Percentiles rank a stretch among this genome's conserved stretches.
Evolutionary conservation across 2,888 invertebrate genomes (phyloP).

Genomic region (Phyllotreta striolata): DNA sequence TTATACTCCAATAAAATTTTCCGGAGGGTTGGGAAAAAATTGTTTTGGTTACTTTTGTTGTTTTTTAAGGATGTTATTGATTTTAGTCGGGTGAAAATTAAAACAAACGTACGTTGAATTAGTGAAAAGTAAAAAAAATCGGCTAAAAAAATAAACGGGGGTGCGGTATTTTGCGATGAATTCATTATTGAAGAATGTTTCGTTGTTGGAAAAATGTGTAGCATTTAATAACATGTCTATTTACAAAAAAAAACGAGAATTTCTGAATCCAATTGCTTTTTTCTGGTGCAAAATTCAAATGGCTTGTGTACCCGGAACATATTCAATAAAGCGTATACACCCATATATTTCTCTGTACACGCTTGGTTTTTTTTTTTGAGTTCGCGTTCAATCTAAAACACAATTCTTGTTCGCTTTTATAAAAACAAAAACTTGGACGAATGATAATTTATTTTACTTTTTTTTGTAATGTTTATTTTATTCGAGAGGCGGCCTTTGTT

Average conservation of each 20-base stretch:
- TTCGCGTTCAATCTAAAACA: constrained; percentile 52
- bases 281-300: constrained; percentile 45
- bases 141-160: constrained; percentile 23
- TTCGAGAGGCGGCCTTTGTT: constrained; percentile 56
- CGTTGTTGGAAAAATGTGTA: constrained; percentile 30
- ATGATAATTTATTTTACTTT: constrained; percentile 58
- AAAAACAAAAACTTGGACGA: constrained; percentile 56
- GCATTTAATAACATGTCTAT: constrained; percentile 39
- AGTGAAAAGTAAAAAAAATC: constrained; percentile 24
- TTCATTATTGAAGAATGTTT: constrained; percentile 35
- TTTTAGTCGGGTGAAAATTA: constrained; percentile 20
- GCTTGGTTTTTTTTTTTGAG: constrained; percentile 51
- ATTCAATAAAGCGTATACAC: constrained; percentile 54
- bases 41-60: constrained; percentile 7
- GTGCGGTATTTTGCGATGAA: constrained; percentile 30
- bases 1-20: too few species aligned
- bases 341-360: constrained; percentile 45
- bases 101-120: constrained; percentile 26
- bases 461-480: constrained; percentile 56
- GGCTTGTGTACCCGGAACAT: constrained; percentile 44
- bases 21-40: too few species aligned
- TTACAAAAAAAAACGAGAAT: constrained; percentile 31
- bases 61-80: constrained; percentile 26
- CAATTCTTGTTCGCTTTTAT: constrained; percentile 54
- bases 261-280: constrained; percentile 43